phyloP scores from a whole-genome alignment of 2,797 vertebrate species.

The Dicrostonyx torquatus region DNA sequence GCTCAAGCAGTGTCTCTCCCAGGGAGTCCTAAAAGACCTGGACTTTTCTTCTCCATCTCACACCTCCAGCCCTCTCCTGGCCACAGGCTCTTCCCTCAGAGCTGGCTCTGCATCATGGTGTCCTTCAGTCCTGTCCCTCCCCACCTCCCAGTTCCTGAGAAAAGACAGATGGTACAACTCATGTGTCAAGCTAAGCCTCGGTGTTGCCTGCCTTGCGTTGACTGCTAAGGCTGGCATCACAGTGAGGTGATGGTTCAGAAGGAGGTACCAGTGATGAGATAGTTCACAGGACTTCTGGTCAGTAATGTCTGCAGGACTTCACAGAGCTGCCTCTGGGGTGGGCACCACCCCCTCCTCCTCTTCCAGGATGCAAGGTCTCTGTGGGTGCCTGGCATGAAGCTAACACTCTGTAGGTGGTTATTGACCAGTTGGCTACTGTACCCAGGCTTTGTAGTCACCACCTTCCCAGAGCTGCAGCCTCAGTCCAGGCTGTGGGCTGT shows the following conservation, averaged over 20 bases:
- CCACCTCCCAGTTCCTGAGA: background rate
- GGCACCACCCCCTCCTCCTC: rapidly evolving
- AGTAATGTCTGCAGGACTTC: background rate
- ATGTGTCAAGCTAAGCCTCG: background rate
- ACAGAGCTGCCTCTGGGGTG: background rate
- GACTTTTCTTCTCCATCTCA: background rate
- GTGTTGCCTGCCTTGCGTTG: background rate
- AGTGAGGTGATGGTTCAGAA: background rate
- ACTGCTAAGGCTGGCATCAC: background rate
- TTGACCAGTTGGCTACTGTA: background rate
- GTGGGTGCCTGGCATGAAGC: background rate
- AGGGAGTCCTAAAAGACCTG: rapidly evolving
- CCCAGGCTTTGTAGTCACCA: background rate
- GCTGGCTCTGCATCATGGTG: background rate
- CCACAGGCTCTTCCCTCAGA: background rate
- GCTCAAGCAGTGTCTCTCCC: too few relatives aligned
- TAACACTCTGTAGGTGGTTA: background rate
- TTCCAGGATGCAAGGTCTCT: background rate
- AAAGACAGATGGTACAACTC: background rate
- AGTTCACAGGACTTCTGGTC: background rate
- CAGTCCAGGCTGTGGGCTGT: background rate
- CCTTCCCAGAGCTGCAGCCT: background rate
- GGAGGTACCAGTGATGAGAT: background rate
- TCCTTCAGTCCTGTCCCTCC: background rate
- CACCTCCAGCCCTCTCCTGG: background rate